Conservation (phyloP, 2,797 vertebrate species). For the Oreonectes daqikongensis region DNA sequence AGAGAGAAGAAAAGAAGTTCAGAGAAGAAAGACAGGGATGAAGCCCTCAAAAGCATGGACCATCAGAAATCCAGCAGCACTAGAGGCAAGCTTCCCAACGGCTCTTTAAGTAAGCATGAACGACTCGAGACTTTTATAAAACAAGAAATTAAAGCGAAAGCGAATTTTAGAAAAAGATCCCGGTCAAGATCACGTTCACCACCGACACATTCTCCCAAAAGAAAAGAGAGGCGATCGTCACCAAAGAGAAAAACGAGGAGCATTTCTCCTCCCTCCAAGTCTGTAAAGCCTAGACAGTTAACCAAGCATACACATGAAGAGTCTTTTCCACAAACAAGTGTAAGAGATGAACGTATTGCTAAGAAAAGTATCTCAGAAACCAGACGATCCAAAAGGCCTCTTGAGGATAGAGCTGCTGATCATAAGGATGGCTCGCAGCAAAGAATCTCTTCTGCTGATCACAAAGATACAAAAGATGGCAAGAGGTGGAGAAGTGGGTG, state of each 20-base stretch:
- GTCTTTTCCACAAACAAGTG: slow-evolving; percentile 64
- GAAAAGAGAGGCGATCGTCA: slow-evolving; percentile 86
- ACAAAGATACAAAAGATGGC: slow-evolving; percentile 86
- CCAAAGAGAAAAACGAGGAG: slow-evolving; percentile 87
- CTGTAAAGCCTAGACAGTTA: slow-evolving; percentile 78
- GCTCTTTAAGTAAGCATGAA: slow-evolving; percentile 85
- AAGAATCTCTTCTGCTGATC: slow-evolving; percentile 76
- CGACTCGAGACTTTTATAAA: slow-evolving; percentile 77
- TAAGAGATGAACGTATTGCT: slow-evolving; percentile 82
- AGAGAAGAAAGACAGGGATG: slow-evolving; percentile 90
- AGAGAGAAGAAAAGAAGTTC: slow-evolving; percentile 86
- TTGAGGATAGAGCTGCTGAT: slow-evolving; percentile 86
- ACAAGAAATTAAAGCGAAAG: slow-evolving; percentile 78
- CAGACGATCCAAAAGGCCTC: slow-evolving; percentile 83
- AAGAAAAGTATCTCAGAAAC: slow-evolving; percentile 86
- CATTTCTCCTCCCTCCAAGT: slow-evolving; percentile 79
- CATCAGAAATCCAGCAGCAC: slow-evolving; percentile 79
- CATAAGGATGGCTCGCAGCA: slow-evolving; percentile 76
- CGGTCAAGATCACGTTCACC: slow-evolving; percentile 84
- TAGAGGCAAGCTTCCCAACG: slow-evolving; percentile 87
- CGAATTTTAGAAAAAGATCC: slow-evolving; percentile 86
- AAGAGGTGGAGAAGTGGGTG: slow-evolving; percentile 95
- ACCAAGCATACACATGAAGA: slow-evolving; percentile 84
- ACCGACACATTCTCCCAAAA: slow-evolving; percentile 85
- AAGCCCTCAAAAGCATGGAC: slow-evolving; percentile 73